Base-by-base conservation (phyloP, 2,888 invertebrate genomes). In the Seira musarum region DNA sequence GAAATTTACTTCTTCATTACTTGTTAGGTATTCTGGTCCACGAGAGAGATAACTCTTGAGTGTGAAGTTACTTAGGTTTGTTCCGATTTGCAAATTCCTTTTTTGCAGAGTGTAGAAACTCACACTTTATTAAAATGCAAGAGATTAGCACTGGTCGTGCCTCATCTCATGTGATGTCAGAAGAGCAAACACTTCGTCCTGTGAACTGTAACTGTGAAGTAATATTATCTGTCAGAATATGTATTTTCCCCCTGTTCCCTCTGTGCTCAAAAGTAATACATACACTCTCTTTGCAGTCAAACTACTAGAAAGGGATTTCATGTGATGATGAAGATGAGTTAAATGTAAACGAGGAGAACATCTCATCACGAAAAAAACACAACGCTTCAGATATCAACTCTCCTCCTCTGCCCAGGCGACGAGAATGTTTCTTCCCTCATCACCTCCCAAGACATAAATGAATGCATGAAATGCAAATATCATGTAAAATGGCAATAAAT, bases 111-210 rank as follows among this genome's bases (percentile, higher is more conserved):
- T 53, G 53, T 53, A 53, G 53, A 53, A 53, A 53, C 53, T 53
- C 53, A 53, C 53, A 53, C 53, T 53, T n/a, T 17, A 53, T 53
- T 53, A 53, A 53, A 53, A 53, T 53, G 53, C 53, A 53, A 53
- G 53, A 53, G 53, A 53, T 53, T 53, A 53, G 53, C 53, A 53
- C 53, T 53, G 17, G 53, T 53, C 30, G 3, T 30, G 30, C 8
- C 17, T 53, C 53, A 15, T 53, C 40, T 13, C 6, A 40, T n/a
- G n/a, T 40, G 40, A 40, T 40, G 40, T 40, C 40, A 40, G 40
- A n/a, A n/a, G n/a, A 40, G 40, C 40, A 40, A 40, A 40, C 40
- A 40, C 40, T 40, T 40, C 13, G 6, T 40, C 40, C 40, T 40
- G 13, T 40, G 40, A 40, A 40, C 40, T 40, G 40, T 40, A 8